Conservation (phyloP, 2,888 invertebrate genomes). For the Scelioninae gen. 2 region DNA sequence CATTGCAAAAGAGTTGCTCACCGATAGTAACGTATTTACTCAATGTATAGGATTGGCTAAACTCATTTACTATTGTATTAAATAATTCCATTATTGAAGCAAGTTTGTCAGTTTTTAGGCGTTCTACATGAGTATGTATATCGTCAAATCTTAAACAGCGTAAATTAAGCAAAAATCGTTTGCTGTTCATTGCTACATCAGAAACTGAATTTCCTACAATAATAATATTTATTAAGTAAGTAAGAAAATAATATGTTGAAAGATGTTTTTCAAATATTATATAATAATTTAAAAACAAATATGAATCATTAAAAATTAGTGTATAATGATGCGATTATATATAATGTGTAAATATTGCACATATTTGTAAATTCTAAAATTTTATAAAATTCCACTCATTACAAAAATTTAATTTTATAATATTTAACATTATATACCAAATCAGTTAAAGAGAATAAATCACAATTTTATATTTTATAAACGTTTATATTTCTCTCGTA, state of each 20-base stretch:
- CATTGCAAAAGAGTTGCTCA: conserved; percentile 46
- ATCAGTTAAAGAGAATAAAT: too few relatives aligned
- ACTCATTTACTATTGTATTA: conserved; percentile 9
- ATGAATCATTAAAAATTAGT: not conserved
- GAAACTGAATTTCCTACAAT: conserved; percentile 1
- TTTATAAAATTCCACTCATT: too few relatives aligned
- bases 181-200: conserved; percentile 21
- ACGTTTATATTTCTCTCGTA: too few relatives aligned
- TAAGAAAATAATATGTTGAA: too few relatives aligned
- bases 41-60: conserved; percentile 8
- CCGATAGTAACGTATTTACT: conserved; percentile 46
- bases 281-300: too few relatives aligned
- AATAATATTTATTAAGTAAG: too few relatives aligned
- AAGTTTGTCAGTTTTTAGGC: conserved; percentile 16
- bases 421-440: too few relatives aligned
- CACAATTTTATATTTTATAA: too few relatives aligned
- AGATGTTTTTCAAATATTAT: too few relatives aligned
- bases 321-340: not conserved
- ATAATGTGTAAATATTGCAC: not conserved
- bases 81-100: conserved; percentile 38
- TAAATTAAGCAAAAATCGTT: conserved; percentile 25
- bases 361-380: too few relatives aligned
- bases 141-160: conserved; percentile 43
- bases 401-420: too few relatives aligned
- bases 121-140: conserved; percentile 9